Evolutionary conservation across 2,113 vertebrate genomes (phyloP).

Genomic region (Phrynosoma platyrhinos): DNA sequence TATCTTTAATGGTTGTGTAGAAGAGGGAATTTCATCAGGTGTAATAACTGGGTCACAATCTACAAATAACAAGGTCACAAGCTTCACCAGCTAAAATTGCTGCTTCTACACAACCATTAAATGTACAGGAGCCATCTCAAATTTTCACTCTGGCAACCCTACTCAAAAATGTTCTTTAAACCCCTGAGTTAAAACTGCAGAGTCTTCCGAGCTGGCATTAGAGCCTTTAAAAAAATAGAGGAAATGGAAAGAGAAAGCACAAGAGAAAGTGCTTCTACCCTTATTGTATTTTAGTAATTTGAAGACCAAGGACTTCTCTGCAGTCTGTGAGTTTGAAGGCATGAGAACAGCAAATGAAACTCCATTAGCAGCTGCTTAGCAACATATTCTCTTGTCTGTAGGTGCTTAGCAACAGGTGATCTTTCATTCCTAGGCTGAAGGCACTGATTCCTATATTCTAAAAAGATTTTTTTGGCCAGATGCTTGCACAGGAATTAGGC

Average conservation of each 20-base stretch:
- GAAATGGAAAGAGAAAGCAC: neutral
- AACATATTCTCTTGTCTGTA: conserved; percentile 21
- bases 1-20: no score
- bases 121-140: neutral
- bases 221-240: neutral
- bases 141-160: neutral
- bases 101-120: no score
- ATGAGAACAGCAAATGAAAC: conserved; percentile 32
- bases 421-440: conserved; percentile 19
- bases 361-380: conserved; percentile 32
- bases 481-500: neutral
- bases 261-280: neutral
- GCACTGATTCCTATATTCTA: conserved; percentile 11
- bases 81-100: no score
- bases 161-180: neutral
- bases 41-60: no score
- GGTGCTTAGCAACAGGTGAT: conserved; percentile 42
- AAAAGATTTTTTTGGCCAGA: neutral
- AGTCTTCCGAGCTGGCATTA: neutral
- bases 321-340: conserved; percentile 11
- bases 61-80: no score
- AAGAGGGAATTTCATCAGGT: no score
- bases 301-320: neutral
- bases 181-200: neutral
- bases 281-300: conserved; percentile 15